A percentile compares a stretch with the other conserved stretches of the same genome.
These are phyloP conservation scores for Cosmia pyralina DNA, from an alignment of 2,888 invertebrate species.

Conservation along the genomic window DNA sequence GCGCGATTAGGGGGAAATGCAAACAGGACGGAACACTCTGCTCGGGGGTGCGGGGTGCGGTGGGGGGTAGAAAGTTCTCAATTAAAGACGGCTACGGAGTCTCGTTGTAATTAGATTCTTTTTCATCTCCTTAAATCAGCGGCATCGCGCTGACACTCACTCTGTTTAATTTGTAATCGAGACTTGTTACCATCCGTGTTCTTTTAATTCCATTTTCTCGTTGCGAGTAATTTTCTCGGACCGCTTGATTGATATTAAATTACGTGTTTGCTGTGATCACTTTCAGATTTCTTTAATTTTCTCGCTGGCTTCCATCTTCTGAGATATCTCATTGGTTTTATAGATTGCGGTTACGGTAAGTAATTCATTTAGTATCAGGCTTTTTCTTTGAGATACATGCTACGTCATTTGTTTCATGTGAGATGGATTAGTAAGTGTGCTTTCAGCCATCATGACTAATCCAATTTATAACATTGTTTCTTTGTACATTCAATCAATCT, in stretches of 20 bases:
- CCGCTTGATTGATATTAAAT: constrained; percentile 83
- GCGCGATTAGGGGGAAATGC: constrained; percentile 85
- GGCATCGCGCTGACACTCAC: constrained; percentile 82
- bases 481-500: too few relatives aligned
- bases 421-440: neutral
- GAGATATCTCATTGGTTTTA: constrained; percentile 46
- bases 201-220: constrained; percentile 85
- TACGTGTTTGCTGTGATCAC: constrained; percentile 68
- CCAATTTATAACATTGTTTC: constrained; percentile 10
- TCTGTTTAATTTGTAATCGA: constrained; percentile 90
- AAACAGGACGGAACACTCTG: constrained; percentile 74
- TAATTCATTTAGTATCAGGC: constrained; percentile 49
- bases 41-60: constrained; percentile 59
- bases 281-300: constrained; percentile 64
- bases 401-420: constrained; percentile 10
- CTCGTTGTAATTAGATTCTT: constrained; percentile 89
- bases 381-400: constrained; percentile 29
- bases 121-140: constrained; percentile 88
- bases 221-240: constrained; percentile 74
- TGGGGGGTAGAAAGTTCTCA: constrained; percentile 83
- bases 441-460: neutral
- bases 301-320: constrained; percentile 44
- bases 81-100: constrained; percentile 87
- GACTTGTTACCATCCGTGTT: constrained; percentile 87
- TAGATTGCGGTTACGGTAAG: constrained; percentile 51